Percentiles rank a stretch among this genome's conserved stretches.
phyloP scores from a whole-genome alignment of 2,888 invertebrate genomes.

The Agonopterix heracliana region DNA sequence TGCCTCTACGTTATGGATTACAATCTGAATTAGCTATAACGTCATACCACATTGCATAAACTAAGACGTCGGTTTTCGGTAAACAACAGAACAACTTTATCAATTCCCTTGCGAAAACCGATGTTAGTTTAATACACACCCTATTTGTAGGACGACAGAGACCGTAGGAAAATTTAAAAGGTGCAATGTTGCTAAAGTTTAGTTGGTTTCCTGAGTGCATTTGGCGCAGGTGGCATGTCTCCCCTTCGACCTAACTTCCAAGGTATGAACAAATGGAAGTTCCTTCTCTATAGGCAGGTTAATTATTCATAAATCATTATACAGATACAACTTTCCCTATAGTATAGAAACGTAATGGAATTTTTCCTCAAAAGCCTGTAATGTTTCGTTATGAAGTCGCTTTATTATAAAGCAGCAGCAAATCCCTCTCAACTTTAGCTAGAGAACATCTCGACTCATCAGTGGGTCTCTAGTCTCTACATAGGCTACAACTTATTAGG shows the following conservation, averaged over 20 bases:
- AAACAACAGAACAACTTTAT: not conserved
- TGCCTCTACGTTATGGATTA: slow-evolving; percentile 7
- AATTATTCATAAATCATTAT: slow-evolving; percentile 39
- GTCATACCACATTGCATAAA: slow-evolving; percentile 1
- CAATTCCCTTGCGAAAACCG: not conserved
- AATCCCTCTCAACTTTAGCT: too few species aligned
- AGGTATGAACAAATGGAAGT: slow-evolving; percentile 31
- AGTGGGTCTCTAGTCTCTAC: too few species aligned
- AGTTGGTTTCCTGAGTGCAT: slow-evolving; percentile 28
- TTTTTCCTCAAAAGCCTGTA: too few species aligned
- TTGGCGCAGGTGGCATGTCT: slow-evolving; percentile 47
- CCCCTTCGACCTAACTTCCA: slow-evolving; percentile 27
- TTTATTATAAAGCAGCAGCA: too few species aligned
- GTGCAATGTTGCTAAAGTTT: not conserved
- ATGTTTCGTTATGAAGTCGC: too few species aligned
- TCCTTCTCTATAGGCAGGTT: slow-evolving; percentile 29
- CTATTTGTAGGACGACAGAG: not conserved
- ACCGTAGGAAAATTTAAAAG: not conserved
- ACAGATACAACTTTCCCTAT: too few species aligned
- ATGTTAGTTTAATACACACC: not conserved
- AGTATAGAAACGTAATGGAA: too few species aligned
- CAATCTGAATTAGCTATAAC: slow-evolving; percentile 13
- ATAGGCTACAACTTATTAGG: too few species aligned
- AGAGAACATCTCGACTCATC: too few species aligned
- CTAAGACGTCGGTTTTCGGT: not conserved